Conservation (phyloP, 1,140 invertebrate species). For the Oryzaephilus surinamensis region DNA sequence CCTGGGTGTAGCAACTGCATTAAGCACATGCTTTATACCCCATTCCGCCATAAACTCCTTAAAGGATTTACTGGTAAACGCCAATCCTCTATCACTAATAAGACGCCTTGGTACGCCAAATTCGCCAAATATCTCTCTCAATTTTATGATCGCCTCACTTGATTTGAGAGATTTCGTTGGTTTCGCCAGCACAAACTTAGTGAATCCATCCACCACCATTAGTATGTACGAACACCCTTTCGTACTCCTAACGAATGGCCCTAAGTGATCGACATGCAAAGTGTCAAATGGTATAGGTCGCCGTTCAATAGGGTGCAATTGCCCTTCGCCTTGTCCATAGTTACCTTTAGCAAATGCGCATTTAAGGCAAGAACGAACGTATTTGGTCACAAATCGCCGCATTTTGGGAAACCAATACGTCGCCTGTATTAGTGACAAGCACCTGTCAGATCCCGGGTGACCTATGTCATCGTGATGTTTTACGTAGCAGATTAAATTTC, state of each 20-base stretch:
- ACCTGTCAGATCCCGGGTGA: slow-evolving; percentile 17
- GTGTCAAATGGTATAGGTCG: slow-evolving; percentile 16
- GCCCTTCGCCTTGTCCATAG: slow-evolving; percentile 15
- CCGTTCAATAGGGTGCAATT: slow-evolving; percentile 11
- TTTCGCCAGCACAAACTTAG: slow-evolving; percentile 21
- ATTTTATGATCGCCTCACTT: slow-evolving; percentile 1
- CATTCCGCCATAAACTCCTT: slow-evolving; percentile 15
- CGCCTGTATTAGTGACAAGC: slow-evolving; percentile 6
- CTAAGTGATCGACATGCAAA: slow-evolving; percentile 23
- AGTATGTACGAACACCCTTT: slow-evolving; percentile 26
- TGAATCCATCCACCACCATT: slow-evolving; percentile 32
- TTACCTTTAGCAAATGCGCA: slow-evolving; percentile 25
- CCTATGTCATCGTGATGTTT: slow-evolving; percentile 24
- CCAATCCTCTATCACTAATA: slow-evolving; percentile 19
- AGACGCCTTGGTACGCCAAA: slow-evolving; percentile 30
- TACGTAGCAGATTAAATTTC: no score
- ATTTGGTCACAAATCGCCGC: slow-evolving; percentile 17
- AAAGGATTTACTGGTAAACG: slow-evolving; percentile 21
- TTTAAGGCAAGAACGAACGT: slow-evolving; percentile 26
- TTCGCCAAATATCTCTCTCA: slow-evolving; percentile 2
- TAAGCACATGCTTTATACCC: slow-evolving; percentile 18
- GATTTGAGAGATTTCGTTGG: slow-evolving; percentile 2
- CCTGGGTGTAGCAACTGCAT: slow-evolving; percentile 23
- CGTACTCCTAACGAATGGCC: slow-evolving; percentile 19
- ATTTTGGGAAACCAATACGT: slow-evolving; percentile 21